Conservation (phyloP, 2,113 vertebrate genomes). For the Indri indri region DNA sequence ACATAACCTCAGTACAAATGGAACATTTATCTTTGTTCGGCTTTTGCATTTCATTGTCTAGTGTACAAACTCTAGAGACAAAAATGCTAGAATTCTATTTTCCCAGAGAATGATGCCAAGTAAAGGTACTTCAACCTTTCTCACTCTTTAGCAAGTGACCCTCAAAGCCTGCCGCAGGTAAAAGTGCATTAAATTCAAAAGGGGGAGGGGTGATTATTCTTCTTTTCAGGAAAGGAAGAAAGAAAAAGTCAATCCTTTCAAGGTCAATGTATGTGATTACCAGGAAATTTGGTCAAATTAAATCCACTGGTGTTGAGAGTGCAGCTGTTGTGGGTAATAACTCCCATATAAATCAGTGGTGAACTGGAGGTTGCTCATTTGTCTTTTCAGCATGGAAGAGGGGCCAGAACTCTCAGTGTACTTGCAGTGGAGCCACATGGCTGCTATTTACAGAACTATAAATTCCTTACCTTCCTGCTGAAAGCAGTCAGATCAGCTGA, state of each 20-base stretch:
- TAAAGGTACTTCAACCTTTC: neutral
- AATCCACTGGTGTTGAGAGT: neutral
- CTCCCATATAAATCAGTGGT: constrained; percentile 2
- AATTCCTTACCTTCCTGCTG: neutral
- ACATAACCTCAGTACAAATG: neutral
- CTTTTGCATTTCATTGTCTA: constrained; percentile 45
- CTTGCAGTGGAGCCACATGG: neutral
- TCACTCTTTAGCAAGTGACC: neutral
- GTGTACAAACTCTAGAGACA: neutral
- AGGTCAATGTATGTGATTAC: neutral
- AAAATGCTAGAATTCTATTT: constrained; percentile 13
- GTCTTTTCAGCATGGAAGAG: neutral
- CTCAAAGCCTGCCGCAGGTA: neutral
- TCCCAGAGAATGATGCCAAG: neutral
- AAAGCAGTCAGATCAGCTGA: neutral
- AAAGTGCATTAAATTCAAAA: neutral
- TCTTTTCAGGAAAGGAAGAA: neutral
- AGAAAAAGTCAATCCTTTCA: neutral
- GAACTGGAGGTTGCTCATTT: neutral
- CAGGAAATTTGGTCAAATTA: constrained; percentile 49
- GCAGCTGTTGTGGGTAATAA: constrained; percentile 30
- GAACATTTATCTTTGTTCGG: constrained; percentile 27
- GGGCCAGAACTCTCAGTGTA: neutral
- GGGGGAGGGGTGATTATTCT: neutral
- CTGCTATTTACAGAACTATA: neutral